Evolutionary conservation across 2,113 vertebrate genomes (phyloP).

Genomic region (Melanerpes formicivorus): DNA sequence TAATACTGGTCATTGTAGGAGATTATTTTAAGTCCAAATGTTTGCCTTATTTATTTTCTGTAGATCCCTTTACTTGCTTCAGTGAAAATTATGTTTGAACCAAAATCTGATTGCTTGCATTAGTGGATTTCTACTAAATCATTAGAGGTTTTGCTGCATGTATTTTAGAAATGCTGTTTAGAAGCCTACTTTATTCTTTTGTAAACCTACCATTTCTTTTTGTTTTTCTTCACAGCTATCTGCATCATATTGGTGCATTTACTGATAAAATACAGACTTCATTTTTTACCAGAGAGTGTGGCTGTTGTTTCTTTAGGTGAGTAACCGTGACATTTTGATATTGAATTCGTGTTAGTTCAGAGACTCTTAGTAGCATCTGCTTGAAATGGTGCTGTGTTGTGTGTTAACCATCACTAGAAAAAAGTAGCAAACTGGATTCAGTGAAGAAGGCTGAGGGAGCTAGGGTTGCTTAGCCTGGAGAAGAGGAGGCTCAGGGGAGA

Average conservation of each 20-base stretch:
- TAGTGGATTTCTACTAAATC: background rate
- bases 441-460: background rate
- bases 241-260: slow-evolving; percentile 99
- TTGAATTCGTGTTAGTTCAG: background rate
- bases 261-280: slow-evolving; percentile 94
- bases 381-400: background rate
- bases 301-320: slow-evolving; percentile 97
- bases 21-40: background rate
- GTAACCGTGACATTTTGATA: slow-evolving; percentile 25
- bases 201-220: background rate
- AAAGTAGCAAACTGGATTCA: background rate
- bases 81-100: background rate
- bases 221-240: slow-evolving; percentile 80
- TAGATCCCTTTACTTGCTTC: background rate
- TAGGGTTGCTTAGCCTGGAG: too few species aligned
- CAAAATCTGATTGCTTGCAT: background rate
- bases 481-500: too few species aligned
- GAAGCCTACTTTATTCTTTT: background rate
- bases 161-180: background rate
- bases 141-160: background rate
- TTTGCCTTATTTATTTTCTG: background rate
- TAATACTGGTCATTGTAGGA: background rate
- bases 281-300: slow-evolving; percentile 97
- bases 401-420: background rate
- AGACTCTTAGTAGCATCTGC: background rate